Evolutionary conservation across 2,888 invertebrate species (phyloP), one percentile per base, ranked within the genome.

Genomic region (Drosophila affinis): DNA sequence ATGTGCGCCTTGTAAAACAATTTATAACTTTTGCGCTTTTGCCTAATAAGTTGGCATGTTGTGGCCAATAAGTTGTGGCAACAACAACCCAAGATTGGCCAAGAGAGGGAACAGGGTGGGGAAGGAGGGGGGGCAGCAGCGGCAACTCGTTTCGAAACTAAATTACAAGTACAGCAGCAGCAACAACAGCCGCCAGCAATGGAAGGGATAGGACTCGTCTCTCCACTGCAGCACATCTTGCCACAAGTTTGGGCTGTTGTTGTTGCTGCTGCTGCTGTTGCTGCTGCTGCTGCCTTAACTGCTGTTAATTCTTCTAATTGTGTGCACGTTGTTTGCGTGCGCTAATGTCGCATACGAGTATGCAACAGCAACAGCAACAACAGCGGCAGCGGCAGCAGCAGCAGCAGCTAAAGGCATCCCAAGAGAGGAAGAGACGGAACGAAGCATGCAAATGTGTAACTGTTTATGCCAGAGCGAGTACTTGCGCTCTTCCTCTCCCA

Each of bases 41-140:
- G 88, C 88, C 83, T 83, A 83, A 88, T 83, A 83, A 88, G 88
- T 83, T 88, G 83, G 83, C 83, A 85, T 88, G 83, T 83, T 83
- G 83, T 87, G 82, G 82, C 86, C 83, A 83, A 83, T 83, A 83
- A 85, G 86, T 88, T 83, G 88, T 78, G 86, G 80, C 86, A 71
- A 68, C 72, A 67, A 51, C 62, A 45, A 39, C 24, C 45, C 52
- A 51, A 58, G 49, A 49, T 49, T 58, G 24, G n/a, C 34, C n/a
- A 27, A 49, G 39, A 24, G 29, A 24, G 52, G 27, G 7, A 7
- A n/a, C 14, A 10, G 32, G 14, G 39, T 7, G 52, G 52, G 21
- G 3, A 21, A 21, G 21, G 21, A 3, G 21, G 21, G 18, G 3
- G 70, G 70, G 60, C 59, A 60, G 70, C 70, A 69, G 70, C 60